A percentile compares a stretch with the other conserved stretches of the same genome.
These are phyloP conservation scores for Physella acuta DNA, from an alignment of 1,140 invertebrate species.

Conservation along the genomic window DNA sequence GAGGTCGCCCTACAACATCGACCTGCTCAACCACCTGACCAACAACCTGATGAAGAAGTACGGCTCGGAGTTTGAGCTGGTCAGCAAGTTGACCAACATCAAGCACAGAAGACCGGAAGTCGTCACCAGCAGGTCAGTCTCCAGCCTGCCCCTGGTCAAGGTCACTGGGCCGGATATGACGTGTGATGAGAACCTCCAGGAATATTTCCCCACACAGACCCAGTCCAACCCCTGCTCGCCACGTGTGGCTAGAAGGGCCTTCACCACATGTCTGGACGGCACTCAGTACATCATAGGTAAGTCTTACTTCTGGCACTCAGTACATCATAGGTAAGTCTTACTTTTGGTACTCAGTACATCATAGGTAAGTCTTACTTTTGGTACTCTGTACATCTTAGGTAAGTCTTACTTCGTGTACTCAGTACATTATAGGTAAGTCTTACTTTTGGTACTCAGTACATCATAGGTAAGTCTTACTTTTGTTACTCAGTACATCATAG, in stretches of 20 bases:
- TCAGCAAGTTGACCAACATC: neutral
- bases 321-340: no score
- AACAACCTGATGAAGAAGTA: constrained; percentile 24
- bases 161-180: constrained; percentile 13
- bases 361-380: no score
- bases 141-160: constrained; percentile 21
- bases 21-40: constrained; percentile 18
- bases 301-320: no score
- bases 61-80: constrained; percentile 1
- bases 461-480: no score
- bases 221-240: constrained; percentile 43
- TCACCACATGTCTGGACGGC: constrained; percentile 37
- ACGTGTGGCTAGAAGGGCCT: constrained; percentile 31
- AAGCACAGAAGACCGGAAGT: neutral
- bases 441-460: no score
- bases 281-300: constrained; percentile 45
- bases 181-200: neutral
- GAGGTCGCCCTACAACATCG: constrained; percentile 17
- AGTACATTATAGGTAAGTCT: no score
- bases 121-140: constrained; percentile 13
- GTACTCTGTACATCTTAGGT: no score
- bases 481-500: no score
- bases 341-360: no score
- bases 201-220: constrained; percentile 10
- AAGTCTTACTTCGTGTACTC: no score